Evolutionary conservation across 2,113 vertebrate species (phyloP), one percentile per base, ranked within the genome.

Genomic region (Puntigrus tetrazona): DNA sequence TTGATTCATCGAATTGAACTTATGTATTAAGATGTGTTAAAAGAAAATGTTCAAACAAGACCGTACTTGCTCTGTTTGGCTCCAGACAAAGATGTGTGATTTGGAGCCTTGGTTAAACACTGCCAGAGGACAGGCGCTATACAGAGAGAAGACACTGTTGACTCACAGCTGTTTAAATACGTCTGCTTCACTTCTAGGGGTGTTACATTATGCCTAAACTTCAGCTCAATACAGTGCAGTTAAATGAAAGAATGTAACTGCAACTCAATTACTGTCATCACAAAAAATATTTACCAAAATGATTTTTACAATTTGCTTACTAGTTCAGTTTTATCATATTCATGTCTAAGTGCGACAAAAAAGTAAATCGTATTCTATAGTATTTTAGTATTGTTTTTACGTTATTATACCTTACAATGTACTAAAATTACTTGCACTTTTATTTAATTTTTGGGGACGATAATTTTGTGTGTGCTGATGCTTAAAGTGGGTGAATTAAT

Each of bases 121-220:
- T 31, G 67, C 61, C 61, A 75, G 47, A 83, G 50, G 84, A 77
- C 81, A 73, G 79, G 78, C 50, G 43, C 50, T 47, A 77, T 83
- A 87, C 70, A 82, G 78, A 70, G 74, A 85, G 84, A 29, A 82
- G 67, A 31, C 82, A 34, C 72, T 89, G 87, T 86, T 88, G 83
- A 88, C 87, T 67, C 87, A 74, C 91, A 90, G 90, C 90, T 92
- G 91, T 90, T 92, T 90, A 90, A 92, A 93, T 86, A 93, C 27
- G 34, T 25, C 86, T 73, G 74, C 72, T 81, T 86, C 83, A 67
- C 83, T 47, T 85, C 82, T 75, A 38, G 36, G 43, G 70, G 47
- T 55, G 55, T 82, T 78, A 79, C 77, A 81, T 76, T 78, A 73
- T 67, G 55, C 31, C 50, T 85, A 65, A 25, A 38, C 43, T 73